phyloP scores from a whole-genome alignment of 2,888 invertebrate genomes.

The Laspeyria flexula region DNA sequence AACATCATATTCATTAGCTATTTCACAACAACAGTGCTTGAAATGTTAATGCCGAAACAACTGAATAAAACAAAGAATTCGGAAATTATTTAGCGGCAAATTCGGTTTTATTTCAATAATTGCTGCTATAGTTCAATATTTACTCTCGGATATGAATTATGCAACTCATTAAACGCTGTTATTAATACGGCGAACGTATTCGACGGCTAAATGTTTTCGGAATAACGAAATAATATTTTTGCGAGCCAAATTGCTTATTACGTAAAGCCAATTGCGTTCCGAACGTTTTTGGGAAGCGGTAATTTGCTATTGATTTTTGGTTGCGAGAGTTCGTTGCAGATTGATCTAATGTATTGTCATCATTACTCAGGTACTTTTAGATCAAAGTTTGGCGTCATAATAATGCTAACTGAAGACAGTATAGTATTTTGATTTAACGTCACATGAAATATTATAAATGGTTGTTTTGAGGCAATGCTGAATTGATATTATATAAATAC shows the following conservation, averaged over 20 bases:
- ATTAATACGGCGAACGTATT: slow-evolving; percentile 40
- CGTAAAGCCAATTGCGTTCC: slow-evolving; percentile 1
- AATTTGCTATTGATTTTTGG: neutral
- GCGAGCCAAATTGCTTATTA: slow-evolving; percentile 37
- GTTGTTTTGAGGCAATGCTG: no score
- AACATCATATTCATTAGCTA: neutral
- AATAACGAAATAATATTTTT: slow-evolving; percentile 43
- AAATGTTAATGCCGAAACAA: slow-evolving; percentile 1
- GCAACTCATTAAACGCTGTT: slow-evolving; percentile 49
- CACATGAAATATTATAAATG: no score
- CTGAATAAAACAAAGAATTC: neutral
- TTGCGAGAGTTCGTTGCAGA: neutral
- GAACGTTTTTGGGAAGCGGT: neutral
- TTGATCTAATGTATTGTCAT: neutral
- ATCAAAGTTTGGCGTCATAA: no score
- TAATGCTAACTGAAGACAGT: no score
- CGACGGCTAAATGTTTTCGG: slow-evolving; percentile 35
- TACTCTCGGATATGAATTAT: slow-evolving; percentile 36
- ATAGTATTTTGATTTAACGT: no score
- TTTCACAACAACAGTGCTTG: neutral
- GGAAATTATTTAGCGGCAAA: slow-evolving; percentile 1
- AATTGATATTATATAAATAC: no score
- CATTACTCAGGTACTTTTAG: neutral
- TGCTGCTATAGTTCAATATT: slow-evolving; percentile 34
- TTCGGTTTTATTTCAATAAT: slow-evolving; percentile 7